phyloP scores from a whole-genome alignment of 2,113 vertebrate species.

The Ondatra zibethicus region DNA sequence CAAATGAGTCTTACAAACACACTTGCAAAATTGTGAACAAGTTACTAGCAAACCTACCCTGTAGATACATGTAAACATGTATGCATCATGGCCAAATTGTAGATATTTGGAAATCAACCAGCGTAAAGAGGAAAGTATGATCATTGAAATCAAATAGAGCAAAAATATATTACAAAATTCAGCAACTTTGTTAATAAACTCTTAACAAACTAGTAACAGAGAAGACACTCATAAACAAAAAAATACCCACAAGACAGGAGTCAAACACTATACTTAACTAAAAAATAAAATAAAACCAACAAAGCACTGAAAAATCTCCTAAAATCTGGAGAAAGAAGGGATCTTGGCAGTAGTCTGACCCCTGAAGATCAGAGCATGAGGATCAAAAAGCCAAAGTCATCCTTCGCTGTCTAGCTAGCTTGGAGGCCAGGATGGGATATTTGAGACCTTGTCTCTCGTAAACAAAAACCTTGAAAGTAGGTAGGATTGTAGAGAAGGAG shows the following conservation, averaged over 20 bases:
- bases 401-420: background rate
- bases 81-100: background rate
- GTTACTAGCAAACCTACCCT: background rate
- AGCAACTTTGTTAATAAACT: background rate
- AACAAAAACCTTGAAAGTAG: background rate
- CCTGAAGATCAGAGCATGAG: background rate
- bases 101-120: constrained; percentile 4
- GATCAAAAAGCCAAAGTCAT: background rate
- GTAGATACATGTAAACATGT: background rate
- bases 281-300: background rate
- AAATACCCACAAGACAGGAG: background rate
- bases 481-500: background rate
- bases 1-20: background rate
- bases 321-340: background rate
- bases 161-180: constrained; percentile 34
- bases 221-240: background rate
- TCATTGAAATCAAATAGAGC: constrained; percentile 3
- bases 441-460: background rate
- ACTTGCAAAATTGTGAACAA: constrained; percentile 18
- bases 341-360: background rate
- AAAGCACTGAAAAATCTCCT: background rate
- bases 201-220: background rate
- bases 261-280: background rate
- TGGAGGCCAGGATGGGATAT: background rate
- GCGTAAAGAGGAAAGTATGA: background rate